Conservation (phyloP, 2,888 invertebrate species). For the Orgyia antiqua region DNA sequence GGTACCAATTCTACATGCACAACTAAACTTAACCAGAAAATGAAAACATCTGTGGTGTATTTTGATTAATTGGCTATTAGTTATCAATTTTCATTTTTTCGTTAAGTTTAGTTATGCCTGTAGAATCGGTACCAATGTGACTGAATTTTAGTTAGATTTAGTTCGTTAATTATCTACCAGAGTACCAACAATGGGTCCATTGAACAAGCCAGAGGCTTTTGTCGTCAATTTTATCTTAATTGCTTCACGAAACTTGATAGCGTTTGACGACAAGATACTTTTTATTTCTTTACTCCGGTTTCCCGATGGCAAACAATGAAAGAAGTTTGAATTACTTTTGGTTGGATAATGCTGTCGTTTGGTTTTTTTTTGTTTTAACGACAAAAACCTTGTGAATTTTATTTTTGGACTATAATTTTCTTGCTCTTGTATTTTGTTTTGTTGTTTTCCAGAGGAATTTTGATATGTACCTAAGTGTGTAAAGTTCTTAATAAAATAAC, state of each 20-base stretch:
- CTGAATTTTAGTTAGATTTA: too few relatives aligned
- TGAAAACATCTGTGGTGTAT: too few relatives aligned
- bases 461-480: too few relatives aligned
- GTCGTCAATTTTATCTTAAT: constrained; percentile 73
- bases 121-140: too few relatives aligned
- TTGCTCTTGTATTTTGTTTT: constrained; percentile 39
- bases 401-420: constrained; percentile 46
- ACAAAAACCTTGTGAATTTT: constrained; percentile 43
- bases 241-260: constrained; percentile 74
- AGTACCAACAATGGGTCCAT: constrained; percentile 42
- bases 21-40: too few relatives aligned
- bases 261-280: constrained; percentile 72
- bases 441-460: too few relatives aligned
- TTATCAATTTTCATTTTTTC: too few relatives aligned
- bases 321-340: constrained; percentile 71
- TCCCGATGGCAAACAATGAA: constrained; percentile 63
- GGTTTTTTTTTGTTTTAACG: constrained; percentile 48
- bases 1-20: too few relatives aligned
- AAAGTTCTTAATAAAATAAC: too few relatives aligned
- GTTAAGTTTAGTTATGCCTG: too few relatives aligned
- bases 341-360: constrained; percentile 56
- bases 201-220: constrained; percentile 52
- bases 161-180: constrained; percentile 60
- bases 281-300: constrained; percentile 56
- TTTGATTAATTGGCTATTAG: too few relatives aligned